Evolutionary conservation across 2,888 invertebrate genomes (phyloP).

Genomic region (Dryococelus australis): DNA sequence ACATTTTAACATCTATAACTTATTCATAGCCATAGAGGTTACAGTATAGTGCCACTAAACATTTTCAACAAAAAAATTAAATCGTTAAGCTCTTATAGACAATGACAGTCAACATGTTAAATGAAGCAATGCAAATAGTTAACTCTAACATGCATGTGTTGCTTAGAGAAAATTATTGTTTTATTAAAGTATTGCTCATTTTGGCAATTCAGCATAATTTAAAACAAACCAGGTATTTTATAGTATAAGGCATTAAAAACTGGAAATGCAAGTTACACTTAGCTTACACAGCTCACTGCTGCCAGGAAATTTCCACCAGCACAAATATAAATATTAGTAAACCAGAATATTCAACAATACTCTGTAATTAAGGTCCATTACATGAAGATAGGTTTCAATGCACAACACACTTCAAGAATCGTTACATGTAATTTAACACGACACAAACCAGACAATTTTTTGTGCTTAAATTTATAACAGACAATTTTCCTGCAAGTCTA

Average conservation of each 20-base stretch:
- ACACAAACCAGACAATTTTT: no score
- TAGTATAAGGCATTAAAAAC: neutral
- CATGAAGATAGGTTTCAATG: no score
- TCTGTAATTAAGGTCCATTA: no score
- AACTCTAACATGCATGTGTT: conserved; percentile 16
- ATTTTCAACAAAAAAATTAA: neutral
- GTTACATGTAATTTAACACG: no score
- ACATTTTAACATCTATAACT: neutral
- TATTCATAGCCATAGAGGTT: neutral
- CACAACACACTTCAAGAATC: no score
- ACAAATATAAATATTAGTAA: neutral
- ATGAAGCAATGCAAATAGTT: conserved; percentile 8
- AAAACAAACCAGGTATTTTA: neutral
- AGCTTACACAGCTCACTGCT: neutral
- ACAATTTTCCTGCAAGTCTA: neutral
- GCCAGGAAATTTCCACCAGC: neutral
- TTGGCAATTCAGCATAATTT: neutral
- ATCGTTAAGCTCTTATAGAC: neutral
- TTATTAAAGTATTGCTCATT: neutral
- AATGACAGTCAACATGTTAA: conserved; percentile 10
- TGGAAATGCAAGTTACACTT: neutral
- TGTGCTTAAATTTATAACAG: neutral
- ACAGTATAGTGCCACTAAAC: neutral
- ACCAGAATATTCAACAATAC: neutral
- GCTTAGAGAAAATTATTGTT: neutral